These are phyloP conservation scores for Hesperophylax magnus DNA, from an alignment of 1,140 invertebrate species.

Conservation along the genomic window DNA sequence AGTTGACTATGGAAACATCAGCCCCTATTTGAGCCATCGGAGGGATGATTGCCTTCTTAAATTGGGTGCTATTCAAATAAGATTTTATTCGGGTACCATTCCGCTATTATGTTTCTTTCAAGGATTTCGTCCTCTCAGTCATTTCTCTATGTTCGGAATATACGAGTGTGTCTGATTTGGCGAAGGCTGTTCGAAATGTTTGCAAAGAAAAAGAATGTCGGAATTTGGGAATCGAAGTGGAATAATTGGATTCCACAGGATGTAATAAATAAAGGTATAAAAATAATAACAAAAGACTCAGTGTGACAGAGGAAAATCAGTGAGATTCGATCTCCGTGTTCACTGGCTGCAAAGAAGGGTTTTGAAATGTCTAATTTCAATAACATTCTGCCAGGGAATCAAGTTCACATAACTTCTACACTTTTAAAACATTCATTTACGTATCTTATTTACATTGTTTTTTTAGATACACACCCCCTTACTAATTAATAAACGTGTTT, in stretches of 20 bases:
- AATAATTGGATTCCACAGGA: conserved; percentile 53
- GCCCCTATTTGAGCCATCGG: conserved; percentile 43
- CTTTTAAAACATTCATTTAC: too few relatives aligned
- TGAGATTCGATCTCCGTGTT: background rate
- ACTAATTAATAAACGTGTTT: too few relatives aligned
- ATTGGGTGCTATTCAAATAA: conserved; percentile 55
- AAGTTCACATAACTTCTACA: too few relatives aligned
- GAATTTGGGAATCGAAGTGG: conserved; percentile 51
- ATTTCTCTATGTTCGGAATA: conserved; percentile 11
- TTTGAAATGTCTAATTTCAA: background rate
- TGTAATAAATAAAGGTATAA: conserved; percentile 40
- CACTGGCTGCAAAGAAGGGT: background rate
- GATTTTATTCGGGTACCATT: conserved; percentile 49
- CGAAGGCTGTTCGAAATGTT: conserved; percentile 38
- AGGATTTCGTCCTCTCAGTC: conserved; percentile 27
- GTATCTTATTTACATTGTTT: too few relatives aligned
- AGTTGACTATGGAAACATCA: too few relatives aligned
- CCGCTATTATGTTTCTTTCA: conserved; percentile 47
- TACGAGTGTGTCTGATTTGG: conserved; percentile 47
- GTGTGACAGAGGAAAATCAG: conserved; percentile 10
- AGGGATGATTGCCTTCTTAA: conserved; percentile 54
- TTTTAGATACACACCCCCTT: too few relatives aligned
- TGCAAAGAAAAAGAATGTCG: conserved; percentile 40
- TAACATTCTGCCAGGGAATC: too few relatives aligned
- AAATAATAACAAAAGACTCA: conserved; percentile 37